Evolutionary conservation across 2,888 invertebrate genomes (phyloP), one percentile per base, ranked within the genome.

Genomic region (Agonopterix subpropinquella): DNA sequence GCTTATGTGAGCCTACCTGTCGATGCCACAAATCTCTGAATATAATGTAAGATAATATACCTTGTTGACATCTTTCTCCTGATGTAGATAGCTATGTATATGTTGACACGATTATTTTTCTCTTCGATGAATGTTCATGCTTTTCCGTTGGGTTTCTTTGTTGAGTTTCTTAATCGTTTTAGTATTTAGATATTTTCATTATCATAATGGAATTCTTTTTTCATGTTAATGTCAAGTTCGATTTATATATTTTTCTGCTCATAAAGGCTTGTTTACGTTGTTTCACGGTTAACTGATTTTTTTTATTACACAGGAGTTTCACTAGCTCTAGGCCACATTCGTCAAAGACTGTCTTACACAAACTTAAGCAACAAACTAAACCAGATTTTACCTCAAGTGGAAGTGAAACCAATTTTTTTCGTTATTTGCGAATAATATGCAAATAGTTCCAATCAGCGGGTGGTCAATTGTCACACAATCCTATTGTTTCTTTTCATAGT

Each of bases 381-480:
- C 5, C 59, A 57, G 48, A 42, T 54, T 54, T 53, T 56, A 58
- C 56, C 56, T 62, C 55, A 72, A 70, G 61, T 68, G 80, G 77
- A 80, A 84, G 63, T 68, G 79, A 80, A 82, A 75, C 68, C 53
- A 50, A 52, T 48, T 44, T 50, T 55, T 63, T 59, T 70, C 67
- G 63, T 67, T 59, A 56, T 67, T 71, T 70, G 79, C 80, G 73
- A 84, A 86, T 82, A 81, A 80, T 83, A 85, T 86, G 80, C 80
- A 82, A 85, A 85, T 79, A 56, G 63, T 55, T 54, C 54, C 53
- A 57, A 77, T 71, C 85, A 54, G 73, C 80, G 79, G 86, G 86
- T 78, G 86, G 83, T 70, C 80, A 65, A 74, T 80, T 80, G 75
- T 80, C 44, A 53, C 47, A 50, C 52, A 51, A 43, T 41, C 49